phyloP scores from a whole-genome alignment of 2,797 vertebrate species.

The Girardinus metallicus region DNA sequence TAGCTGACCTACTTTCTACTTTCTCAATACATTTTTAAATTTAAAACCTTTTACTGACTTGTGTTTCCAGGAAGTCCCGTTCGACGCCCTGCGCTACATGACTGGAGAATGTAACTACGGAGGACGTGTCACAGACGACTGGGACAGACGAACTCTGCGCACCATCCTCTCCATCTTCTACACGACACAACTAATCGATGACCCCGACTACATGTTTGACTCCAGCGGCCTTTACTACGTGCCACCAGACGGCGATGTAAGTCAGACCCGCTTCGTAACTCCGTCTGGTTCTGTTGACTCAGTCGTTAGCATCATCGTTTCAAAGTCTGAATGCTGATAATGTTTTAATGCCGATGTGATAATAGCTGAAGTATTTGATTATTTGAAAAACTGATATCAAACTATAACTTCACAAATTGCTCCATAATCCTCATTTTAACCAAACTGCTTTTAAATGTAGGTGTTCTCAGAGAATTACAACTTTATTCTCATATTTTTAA shows the following conservation, averaged over 20 bases:
- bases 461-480: no score
- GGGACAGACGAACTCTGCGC: constrained; percentile 86
- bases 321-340: neutral
- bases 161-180: constrained; percentile 88
- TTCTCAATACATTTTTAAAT: neutral
- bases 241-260: constrained; percentile 82
- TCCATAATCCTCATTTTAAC: no score
- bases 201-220: constrained; percentile 85
- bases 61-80: constrained; percentile 84
- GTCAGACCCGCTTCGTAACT: neutral
- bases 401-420: no score
- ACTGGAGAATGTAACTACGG: constrained; percentile 90
- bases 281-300: no score
- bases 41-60: constrained; percentile 1
- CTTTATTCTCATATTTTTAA: no score
- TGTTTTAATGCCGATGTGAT: no score
- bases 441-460: no score
- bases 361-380: no score
- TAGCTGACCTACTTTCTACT: neutral
- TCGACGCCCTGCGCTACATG: constrained; percentile 87
- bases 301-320: neutral
- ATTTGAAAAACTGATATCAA: no score
- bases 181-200: constrained; percentile 69
- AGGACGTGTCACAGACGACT: constrained; percentile 89
- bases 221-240: constrained; percentile 86